Evolutionary conservation across 2,113 vertebrate species (phyloP), one percentile per base, ranked within the genome.

Genomic region (Mesembrinibis cayennensis): DNA sequence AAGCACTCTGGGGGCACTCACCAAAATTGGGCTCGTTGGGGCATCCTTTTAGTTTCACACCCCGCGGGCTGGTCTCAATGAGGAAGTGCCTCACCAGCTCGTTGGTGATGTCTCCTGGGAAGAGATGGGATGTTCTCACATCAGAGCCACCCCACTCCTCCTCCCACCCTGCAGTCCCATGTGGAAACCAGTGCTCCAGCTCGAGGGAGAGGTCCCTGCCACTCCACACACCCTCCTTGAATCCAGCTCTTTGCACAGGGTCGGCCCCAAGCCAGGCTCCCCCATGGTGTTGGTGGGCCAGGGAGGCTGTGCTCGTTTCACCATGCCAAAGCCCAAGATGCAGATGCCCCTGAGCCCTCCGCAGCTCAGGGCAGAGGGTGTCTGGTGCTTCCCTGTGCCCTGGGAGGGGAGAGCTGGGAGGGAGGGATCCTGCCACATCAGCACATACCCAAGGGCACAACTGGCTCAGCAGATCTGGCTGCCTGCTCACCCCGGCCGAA

Each of bases 21-120:
- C 99, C 99, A 71, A 99, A 99, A 98, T 99, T 99, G 2, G 99
- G 99, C 95, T 99, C 99, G 0, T 99, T 99, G 59, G 99, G 99
- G 83, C 99, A 99, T 18, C 99, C 99, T 98, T 99, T 99, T 98
- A 99, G 99, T 96, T 99, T 99, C 95, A 99, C 99, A 44, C 99
- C 99, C 94, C 99, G 99, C 2, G 99, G 98, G 94, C 99, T 99
- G 7, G 99, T 99, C 98, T 99, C 99, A 1, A 99, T 99, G 95
- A 99, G 98, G 97, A 99, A 99, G 97, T 99, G 99, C 69, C 99
- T 98, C 96, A 99, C 99, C 92, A 99, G 98, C 96, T 99, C 99
- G 0, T 99, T 99, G 86, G 98, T 98, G 93, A 98, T 96, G 83
- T 99, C 99, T 97, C 99, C 99, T 99, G 93, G 45, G 78, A 89